Base-by-base conservation (phyloP, 2,797 vertebrate genomes). In the Pampus argenteus region DNA sequence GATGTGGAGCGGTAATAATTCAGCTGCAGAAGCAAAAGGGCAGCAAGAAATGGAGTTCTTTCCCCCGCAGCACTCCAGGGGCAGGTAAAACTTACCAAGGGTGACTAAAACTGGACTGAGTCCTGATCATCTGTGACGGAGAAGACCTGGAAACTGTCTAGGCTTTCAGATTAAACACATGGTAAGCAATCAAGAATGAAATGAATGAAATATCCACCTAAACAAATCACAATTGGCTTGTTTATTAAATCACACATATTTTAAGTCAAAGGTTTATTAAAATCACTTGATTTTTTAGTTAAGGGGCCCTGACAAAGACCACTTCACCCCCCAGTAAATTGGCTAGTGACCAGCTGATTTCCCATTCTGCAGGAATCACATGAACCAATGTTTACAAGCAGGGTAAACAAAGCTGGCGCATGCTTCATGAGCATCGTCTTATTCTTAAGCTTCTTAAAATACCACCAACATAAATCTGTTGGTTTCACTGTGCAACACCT, bases 361-460 rank as follows among this genome's bases (percentile, higher is more conserved):
- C 40, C 25, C 1, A 57, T 11, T 58, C 28, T 57, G 9, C 29
- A 28, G 7, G 6, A 60, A 71, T 76, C 66, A 76, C 71, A 70
- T 66, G 42, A 74, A 36, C 29, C 59, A 66, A 42, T 71, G 64
- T 86, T 86, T 56, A 49, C 67, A 48, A 56, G 50, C 50, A 81
- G 52, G 26, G 11, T 4, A 50, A 25, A 76, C 36, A 80, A 76
- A 59, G 56, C 68, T 66, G 6, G 44, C 31, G 50, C 66, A 54
- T 40, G 28, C 44, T 74, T 64, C 44, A 48, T 63, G 31, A 61
- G n/a, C 42, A 66, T 38, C 10, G 3, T 66, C 66, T 82, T 83
- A 81, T 60, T 65, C 26, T 47, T 82, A 87, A 89, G 83, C 82
- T 73, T 71, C 82, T 91, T 86, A 87, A 85, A 87, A 86, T 87